These are phyloP conservation scores for Thalassophryne amazonica DNA, from an alignment of 2,797 vertebrate genomes.

Conservation along the genomic window DNA sequence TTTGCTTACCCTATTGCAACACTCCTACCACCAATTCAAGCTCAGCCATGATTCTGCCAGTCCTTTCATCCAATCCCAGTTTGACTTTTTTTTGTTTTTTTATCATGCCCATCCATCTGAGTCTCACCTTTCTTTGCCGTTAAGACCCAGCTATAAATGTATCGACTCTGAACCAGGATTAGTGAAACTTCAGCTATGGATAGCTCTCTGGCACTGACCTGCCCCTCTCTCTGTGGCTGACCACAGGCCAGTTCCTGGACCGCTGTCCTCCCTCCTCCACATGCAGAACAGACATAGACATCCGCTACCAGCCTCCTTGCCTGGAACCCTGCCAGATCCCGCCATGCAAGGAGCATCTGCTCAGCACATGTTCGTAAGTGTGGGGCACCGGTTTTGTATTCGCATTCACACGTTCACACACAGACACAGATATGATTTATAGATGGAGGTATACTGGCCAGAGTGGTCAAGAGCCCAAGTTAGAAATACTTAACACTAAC, in stretches of 20 bases:
- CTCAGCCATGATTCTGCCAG: background rate
- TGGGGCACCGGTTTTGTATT: background rate
- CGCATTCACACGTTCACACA: constrained; percentile 4
- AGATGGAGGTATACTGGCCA: constrained; percentile 30
- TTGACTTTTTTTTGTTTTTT: background rate
- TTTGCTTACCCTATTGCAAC: background rate
- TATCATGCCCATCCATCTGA: background rate
- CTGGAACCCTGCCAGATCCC: constrained; percentile 92
- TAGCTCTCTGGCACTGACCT: constrained; percentile 30
- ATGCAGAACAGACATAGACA: constrained; percentile 84
- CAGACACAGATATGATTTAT: constrained; percentile 37
- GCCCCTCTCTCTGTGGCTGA: constrained; percentile 68
- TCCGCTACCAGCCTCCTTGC: constrained; percentile 88
- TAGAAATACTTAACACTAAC: constrained; percentile 47
- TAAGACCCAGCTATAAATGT: constrained; percentile 30
- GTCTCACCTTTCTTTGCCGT: constrained; percentile 9
- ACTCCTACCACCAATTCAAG: background rate
- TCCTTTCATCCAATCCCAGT: background rate
- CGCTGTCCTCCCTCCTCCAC: constrained; percentile 85
- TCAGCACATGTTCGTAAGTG: constrained; percentile 82
- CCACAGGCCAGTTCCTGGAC: constrained; percentile 72
- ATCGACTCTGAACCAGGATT: constrained; percentile 41
- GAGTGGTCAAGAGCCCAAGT: constrained; percentile 30
- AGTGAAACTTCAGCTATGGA: constrained; percentile 36
- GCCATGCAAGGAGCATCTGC: constrained; percentile 75